A percentile compares a stretch with the other conserved stretches of the same genome.
These are phyloP conservation scores for Drosophila parthenogenetica DNA, from an alignment of 2,888 invertebrate species.

Conservation along the genomic window DNA sequence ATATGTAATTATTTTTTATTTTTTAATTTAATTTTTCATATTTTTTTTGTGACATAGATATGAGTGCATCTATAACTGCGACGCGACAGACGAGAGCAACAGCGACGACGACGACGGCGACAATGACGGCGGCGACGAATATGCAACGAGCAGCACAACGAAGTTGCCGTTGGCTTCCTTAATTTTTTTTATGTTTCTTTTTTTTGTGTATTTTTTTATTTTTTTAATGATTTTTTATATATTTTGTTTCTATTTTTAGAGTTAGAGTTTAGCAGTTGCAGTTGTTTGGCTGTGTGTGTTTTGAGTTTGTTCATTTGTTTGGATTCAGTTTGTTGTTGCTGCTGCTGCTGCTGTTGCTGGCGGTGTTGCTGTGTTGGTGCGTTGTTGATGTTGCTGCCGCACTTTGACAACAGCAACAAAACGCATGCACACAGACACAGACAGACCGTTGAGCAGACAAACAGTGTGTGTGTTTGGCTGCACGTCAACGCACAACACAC, in stretches of 20 bases:
- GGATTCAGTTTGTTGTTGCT: slow-evolving; percentile 1
- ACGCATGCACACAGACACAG: slow-evolving; percentile 15
- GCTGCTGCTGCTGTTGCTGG: slow-evolving; percentile 3
- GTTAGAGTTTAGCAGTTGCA: slow-evolving; percentile 34
- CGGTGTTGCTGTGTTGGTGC: slow-evolving; percentile 18
- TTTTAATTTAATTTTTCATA: no score
- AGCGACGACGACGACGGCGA: slow-evolving; percentile 4
- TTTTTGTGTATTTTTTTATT: slow-evolving; percentile 3
- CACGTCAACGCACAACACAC: slow-evolving; percentile 45
- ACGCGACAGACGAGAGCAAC: slow-evolving; percentile 6
- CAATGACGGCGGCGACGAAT: slow-evolving; percentile 3
- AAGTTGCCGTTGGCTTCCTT: slow-evolving; percentile 35
- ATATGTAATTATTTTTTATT: slow-evolving; percentile 7
- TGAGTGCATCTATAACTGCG: slow-evolving; percentile 11
- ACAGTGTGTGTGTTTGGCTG: slow-evolving; percentile 66
- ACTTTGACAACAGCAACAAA: slow-evolving; percentile 34
- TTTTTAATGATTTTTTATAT: not conserved
- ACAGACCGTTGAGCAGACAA: slow-evolving; percentile 20
- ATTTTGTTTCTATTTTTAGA: slow-evolving; percentile 10
- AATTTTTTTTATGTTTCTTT: slow-evolving; percentile 18
- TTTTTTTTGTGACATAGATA: slow-evolving; percentile 3
- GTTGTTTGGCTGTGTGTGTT: slow-evolving; percentile 39
- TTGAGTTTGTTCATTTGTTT: slow-evolving; percentile 12
- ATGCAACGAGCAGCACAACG: slow-evolving; percentile 16
- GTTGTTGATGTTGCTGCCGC: slow-evolving; percentile 28